These are phyloP conservation scores for Pseudomyrmex cubaensis DNA, from an alignment of 1,140 invertebrate species.

Conservation along the genomic window DNA sequence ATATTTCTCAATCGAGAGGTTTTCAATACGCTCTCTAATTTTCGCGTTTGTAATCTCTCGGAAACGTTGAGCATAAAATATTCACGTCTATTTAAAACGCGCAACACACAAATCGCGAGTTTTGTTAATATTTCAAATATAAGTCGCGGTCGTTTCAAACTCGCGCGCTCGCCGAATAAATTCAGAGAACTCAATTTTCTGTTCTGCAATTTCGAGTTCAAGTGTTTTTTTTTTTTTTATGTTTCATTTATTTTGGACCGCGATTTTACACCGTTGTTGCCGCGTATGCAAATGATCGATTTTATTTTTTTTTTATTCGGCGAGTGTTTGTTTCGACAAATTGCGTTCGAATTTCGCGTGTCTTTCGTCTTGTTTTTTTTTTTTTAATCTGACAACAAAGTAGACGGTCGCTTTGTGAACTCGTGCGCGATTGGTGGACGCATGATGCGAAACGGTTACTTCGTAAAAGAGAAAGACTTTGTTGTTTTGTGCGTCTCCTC, in stretches of 20 bases:
- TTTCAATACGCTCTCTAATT: neutral
- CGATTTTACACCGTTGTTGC: neutral
- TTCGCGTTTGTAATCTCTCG: neutral
- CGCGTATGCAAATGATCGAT: neutral
- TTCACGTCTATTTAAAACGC: neutral
- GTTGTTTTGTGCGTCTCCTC: slow-evolving; percentile 14
- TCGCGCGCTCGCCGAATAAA: slow-evolving; percentile 1
- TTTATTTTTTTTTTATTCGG: neutral
- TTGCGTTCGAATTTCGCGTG: neutral
- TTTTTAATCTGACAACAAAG: neutral
- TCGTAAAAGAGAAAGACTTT: slow-evolving; percentile 11
- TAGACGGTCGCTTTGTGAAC: neutral
- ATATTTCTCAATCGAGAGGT: neutral
- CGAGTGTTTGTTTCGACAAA: neutral
- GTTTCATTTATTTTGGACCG: neutral
- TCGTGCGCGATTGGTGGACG: neutral
- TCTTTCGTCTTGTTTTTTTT: neutral
- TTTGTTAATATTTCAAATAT: neutral
- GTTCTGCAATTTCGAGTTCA: neutral
- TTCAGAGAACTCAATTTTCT: neutral
- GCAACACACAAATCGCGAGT: neutral
- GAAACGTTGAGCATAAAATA: neutral
- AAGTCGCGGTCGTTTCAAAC: neutral
- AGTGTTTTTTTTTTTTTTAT: neutral
- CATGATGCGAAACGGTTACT: neutral